These are phyloP conservation scores for Bradysia coprophila DNA, from an alignment of 1,140 invertebrate species.

Conservation along the genomic window DNA sequence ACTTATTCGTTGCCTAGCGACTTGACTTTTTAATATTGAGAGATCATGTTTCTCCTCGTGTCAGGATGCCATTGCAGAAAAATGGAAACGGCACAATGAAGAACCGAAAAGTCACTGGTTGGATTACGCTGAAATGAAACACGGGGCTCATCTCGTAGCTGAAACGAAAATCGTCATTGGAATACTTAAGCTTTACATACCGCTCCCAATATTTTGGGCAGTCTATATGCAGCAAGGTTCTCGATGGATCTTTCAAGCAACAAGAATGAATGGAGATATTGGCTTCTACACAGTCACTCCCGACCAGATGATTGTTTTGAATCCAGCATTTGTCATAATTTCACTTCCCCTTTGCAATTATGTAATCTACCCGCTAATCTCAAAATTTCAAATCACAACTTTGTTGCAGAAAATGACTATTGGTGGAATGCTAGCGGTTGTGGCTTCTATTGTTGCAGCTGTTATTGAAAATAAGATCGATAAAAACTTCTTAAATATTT, in stretches of 20 bases:
- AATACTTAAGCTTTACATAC: constrained; percentile 38
- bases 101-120: constrained; percentile 2
- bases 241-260: constrained; percentile 40
- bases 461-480: constrained; percentile 34
- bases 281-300: constrained; percentile 37
- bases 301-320: constrained; percentile 57
- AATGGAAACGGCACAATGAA: neutral
- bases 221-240: constrained; percentile 40
- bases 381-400: constrained; percentile 6
- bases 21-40: too few species aligned
- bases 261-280: constrained; percentile 45
- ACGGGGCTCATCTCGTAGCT: neutral
- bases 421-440: constrained; percentile 44
- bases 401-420: constrained; percentile 38
- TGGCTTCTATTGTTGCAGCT: constrained; percentile 46
- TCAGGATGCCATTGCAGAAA: neutral
- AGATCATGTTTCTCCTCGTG: too few species aligned
- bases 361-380: constrained; percentile 13
- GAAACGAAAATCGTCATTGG: constrained; percentile 32
- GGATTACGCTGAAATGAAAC: constrained; percentile 5
- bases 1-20: too few species aligned
- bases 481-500: constrained; percentile 50
- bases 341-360: constrained; percentile 58
- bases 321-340: constrained; percentile 49
- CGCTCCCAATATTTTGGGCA: constrained; percentile 51